Conservation (phyloP, 2,113 vertebrate genomes). For the Solenodon paradoxus region DNA sequence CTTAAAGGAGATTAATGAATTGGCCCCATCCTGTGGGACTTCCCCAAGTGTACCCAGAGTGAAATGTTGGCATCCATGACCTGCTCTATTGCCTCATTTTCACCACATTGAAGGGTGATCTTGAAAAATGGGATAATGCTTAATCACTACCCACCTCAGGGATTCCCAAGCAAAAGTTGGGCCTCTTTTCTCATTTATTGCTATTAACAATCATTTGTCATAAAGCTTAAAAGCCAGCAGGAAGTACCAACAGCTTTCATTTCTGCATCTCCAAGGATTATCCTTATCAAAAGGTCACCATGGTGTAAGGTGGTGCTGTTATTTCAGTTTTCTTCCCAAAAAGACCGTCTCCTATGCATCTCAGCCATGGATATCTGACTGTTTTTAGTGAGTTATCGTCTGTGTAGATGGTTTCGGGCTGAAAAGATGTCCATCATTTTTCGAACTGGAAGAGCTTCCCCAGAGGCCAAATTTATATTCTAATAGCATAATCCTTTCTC, state of each 20-base stretch:
- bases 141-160: background rate
- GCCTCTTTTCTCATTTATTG: background rate
- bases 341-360: background rate
- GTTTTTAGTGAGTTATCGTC: background rate
- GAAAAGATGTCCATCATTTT: conserved; percentile 17
- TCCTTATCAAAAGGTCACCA: background rate
- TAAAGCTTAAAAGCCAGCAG: background rate
- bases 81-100: conserved; percentile 8
- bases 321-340: background rate
- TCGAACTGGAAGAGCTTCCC: conserved; percentile 35
- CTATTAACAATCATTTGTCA: background rate
- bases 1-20: conserved; percentile 45
- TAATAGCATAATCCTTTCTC: conserved; percentile 37
- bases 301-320: background rate
- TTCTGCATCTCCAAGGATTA: background rate
- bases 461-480: conserved; percentile 37
- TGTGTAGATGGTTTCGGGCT: background rate
- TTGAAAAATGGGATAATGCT: background rate
- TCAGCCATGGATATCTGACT: background rate
- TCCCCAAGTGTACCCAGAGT: background rate
- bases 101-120: background rate
- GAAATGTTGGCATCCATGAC: conserved; percentile 9
- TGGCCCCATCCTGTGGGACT: background rate
- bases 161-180: background rate
- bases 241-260: background rate